Evolutionary conservation across 2,888 invertebrate genomes (phyloP).

Genomic region (Rhaphigaster nebulosa): DNA sequence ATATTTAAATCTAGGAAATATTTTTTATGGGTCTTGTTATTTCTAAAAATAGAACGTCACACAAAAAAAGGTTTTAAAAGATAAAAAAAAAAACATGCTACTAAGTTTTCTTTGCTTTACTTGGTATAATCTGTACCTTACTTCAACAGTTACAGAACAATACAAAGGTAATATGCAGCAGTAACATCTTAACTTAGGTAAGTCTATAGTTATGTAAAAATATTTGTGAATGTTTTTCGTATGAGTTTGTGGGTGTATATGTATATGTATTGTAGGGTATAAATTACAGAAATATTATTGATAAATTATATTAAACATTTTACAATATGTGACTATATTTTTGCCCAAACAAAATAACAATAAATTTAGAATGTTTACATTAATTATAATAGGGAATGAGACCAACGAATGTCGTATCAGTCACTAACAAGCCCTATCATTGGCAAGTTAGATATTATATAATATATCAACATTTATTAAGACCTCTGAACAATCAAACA

Average conservation of each 20-base stretch:
- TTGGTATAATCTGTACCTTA: constrained; percentile 9
- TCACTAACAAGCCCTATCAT: not conserved
- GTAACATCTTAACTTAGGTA: not conserved
- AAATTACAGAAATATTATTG: not conserved
- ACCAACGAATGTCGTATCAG: not conserved
- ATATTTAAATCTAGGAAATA: not conserved
- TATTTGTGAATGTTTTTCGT: not conserved
- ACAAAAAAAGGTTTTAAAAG: not conserved
- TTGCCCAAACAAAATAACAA: not conserved
- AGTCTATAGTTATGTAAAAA: not conserved
- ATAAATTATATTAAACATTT: constrained; percentile 37
- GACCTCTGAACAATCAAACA: not conserved
- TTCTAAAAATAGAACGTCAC: not conserved
- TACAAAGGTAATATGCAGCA: constrained; percentile 33
- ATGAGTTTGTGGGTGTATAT: not conserved
- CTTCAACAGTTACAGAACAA: not conserved
- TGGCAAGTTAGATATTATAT: not conserved
- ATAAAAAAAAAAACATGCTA: not conserved
- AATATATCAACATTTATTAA: not conserved
- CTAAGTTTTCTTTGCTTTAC: not conserved
- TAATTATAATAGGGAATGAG: constrained; percentile 14
- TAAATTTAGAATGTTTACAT: not conserved
- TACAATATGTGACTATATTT: constrained; percentile 2
- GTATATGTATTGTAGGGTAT: not conserved
- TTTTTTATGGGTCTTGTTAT: not conserved